Percentiles rank a stretch among this genome's conserved stretches.
Evolutionary conservation across 2,797 vertebrate genomes (phyloP).

Genomic region (Poecilia wingei): DNA sequence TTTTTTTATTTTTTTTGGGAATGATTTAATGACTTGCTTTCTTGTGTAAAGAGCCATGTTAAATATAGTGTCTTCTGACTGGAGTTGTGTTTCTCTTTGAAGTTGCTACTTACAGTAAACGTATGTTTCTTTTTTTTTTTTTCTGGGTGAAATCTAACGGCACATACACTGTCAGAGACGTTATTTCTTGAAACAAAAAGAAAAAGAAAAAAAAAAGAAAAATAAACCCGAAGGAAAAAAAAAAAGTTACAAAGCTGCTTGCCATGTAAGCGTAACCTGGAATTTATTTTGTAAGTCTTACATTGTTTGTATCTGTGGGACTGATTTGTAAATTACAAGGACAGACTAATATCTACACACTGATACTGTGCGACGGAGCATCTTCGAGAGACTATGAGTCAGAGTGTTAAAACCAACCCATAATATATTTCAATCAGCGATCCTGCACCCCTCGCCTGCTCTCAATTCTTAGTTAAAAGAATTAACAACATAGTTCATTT

Average conservation of each 20-base stretch:
- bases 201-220: background rate
- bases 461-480: constrained; percentile 79
- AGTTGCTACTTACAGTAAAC: constrained; percentile 72
- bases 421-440: constrained; percentile 66
- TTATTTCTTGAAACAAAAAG: constrained; percentile 68
- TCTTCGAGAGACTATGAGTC: constrained; percentile 68
- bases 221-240: constrained; percentile 52
- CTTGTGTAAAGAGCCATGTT: constrained; percentile 87
- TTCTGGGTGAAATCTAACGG: constrained; percentile 67
- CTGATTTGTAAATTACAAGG: constrained; percentile 97
- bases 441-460: constrained; percentile 65
- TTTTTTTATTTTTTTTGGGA: constrained; percentile 14
- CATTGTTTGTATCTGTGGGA: constrained; percentile 99
- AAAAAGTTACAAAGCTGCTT: constrained; percentile 88
- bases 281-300: constrained; percentile 98
- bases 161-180: constrained; percentile 79
- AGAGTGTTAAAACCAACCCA: constrained; percentile 56
- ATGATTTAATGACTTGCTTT: constrained; percentile 75
- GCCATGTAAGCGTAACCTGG: constrained; percentile 98
- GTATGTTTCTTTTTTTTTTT: constrained; percentile 57
- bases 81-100: constrained; percentile 82
- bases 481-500: constrained; percentile 84
- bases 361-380: constrained; percentile 50
- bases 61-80: constrained; percentile 82
- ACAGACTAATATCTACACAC: constrained; percentile 68